Percentiles rank a stretch among this genome's conserved stretches.
Evolutionary conservation across 2,797 vertebrate genomes (phyloP).

Genomic region (Epinephelus malabaricus): DNA sequence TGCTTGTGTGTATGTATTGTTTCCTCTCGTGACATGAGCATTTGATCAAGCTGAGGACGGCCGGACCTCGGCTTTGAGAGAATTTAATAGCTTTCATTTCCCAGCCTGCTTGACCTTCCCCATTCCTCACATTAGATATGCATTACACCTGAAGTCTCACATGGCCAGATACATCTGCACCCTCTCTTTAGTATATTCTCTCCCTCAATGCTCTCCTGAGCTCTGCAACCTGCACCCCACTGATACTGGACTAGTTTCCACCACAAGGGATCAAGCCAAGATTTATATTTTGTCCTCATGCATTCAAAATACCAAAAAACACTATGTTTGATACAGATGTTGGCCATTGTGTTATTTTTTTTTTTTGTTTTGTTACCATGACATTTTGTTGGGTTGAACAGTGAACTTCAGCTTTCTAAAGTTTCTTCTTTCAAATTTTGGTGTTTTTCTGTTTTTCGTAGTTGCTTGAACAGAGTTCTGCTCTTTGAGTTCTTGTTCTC

Average conservation of each 20-base stretch:
- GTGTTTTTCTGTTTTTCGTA: background rate
- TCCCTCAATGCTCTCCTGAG: slow-evolving; percentile 38
- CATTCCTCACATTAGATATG: slow-evolving; percentile 78
- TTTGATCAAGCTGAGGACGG: slow-evolving; percentile 54
- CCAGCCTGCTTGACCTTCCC: slow-evolving; percentile 79
- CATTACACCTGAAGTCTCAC: slow-evolving; percentile 79
- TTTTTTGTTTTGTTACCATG: background rate
- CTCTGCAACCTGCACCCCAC: slow-evolving; percentile 36
- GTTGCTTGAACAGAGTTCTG: background rate
- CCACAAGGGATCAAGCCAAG: slow-evolving; percentile 15
- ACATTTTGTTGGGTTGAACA: background rate
- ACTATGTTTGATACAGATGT: background rate
- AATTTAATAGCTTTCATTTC: slow-evolving; percentile 82
- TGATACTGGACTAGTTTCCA: slow-evolving; percentile 41
- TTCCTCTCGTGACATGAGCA: slow-evolving; percentile 39
- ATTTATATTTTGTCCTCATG: slow-evolving; percentile 26
- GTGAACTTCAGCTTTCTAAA: background rate
- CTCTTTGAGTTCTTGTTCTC: background rate
- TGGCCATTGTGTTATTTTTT: slow-evolving; percentile 6
- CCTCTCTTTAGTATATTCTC: slow-evolving; percentile 49
- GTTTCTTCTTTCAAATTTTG: background rate
- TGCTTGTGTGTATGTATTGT: slow-evolving; percentile 1
- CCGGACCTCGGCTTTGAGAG: slow-evolving; percentile 57
- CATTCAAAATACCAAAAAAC: slow-evolving; percentile 31
- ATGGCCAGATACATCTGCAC: slow-evolving; percentile 61